Evolutionary conservation across 1,140 invertebrate species (phyloP).

Genomic region (Drosophila arawakana): DNA sequence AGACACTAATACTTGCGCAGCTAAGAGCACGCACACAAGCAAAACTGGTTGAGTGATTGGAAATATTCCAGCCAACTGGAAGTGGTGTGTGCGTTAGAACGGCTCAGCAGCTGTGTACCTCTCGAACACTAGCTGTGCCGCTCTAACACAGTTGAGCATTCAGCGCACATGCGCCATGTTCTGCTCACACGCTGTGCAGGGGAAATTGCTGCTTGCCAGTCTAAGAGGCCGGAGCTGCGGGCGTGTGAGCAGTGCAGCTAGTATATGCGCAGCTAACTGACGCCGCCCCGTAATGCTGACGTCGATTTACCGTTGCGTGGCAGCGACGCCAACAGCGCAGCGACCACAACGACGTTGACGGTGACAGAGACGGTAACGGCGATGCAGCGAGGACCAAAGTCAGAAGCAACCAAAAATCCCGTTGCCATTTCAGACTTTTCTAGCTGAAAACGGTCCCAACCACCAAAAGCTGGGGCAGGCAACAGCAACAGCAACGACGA

Average conservation of each 20-base stretch:
- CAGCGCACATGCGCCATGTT: constrained; percentile 71
- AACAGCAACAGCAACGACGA: constrained; percentile 29
- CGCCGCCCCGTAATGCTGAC: constrained; percentile 61
- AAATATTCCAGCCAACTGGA: constrained; percentile 56
- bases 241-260: constrained; percentile 49
- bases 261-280: constrained; percentile 33
- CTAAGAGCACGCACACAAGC: constrained; percentile 44
- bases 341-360: constrained; percentile 18
- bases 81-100: constrained; percentile 33
- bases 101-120: constrained; percentile 17
- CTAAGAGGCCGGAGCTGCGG: not conserved
- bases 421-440: constrained; percentile 29
- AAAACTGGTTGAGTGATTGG: constrained; percentile 36
- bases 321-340: constrained; percentile 36
- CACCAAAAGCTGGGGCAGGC: constrained; percentile 59
- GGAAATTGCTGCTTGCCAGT: constrained; percentile 45
- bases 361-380: constrained; percentile 25
- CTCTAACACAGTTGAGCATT: constrained; percentile 10
- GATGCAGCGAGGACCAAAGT: constrained; percentile 32
- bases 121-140: constrained; percentile 26
- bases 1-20: constrained; percentile 39
- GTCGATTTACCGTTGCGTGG: constrained; percentile 69
- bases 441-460: constrained; percentile 51
- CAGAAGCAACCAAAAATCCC: constrained; percentile 28
- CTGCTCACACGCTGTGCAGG: constrained; percentile 37